Evolutionary conservation across 2,888 invertebrate genomes (phyloP).

Genomic region (Pyrgus malvae): DNA sequence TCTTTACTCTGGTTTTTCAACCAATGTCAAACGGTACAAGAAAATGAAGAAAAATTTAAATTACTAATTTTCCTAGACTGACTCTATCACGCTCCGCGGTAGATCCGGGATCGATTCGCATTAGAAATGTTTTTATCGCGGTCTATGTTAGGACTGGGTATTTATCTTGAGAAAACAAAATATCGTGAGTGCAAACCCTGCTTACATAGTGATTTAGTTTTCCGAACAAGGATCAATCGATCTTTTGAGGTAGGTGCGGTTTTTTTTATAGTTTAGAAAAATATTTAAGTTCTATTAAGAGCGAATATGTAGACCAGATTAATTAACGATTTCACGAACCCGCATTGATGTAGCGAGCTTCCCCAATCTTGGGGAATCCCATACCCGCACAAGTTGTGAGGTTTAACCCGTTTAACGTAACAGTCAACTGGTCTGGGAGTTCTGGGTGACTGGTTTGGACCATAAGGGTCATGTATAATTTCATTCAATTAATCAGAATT

Average conservation of each 20-base stretch:
- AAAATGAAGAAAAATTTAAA: neutral
- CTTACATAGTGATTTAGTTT: neutral
- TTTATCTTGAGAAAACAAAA: neutral
- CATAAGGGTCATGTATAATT: no score
- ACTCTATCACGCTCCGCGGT: neutral
- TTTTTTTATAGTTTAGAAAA: no score
- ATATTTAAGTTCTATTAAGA: no score
- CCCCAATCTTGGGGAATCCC: no score
- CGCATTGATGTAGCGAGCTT: no score
- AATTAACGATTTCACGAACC: no score
- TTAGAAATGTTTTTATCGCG: conserved; percentile 14
- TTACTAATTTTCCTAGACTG: neutral
- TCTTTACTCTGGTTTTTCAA: neutral
- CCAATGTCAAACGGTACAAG: neutral
- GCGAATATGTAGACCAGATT: no score
- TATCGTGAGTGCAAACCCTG: neutral
- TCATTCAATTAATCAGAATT: no score
- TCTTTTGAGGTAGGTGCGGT: neutral
- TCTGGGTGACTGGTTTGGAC: no score
- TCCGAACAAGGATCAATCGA: neutral
- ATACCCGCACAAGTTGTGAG: no score
- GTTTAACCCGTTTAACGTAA: no score
- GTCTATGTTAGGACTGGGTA: conserved; percentile 3
- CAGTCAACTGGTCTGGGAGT: no score
- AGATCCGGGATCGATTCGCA: neutral